A percentile compares a stretch with the other conserved stretches of the same genome.
These are phyloP conservation scores for Meteorus cinctellus DNA, from an alignment of 2,888 invertebrate species.

Conservation along the genomic window DNA sequence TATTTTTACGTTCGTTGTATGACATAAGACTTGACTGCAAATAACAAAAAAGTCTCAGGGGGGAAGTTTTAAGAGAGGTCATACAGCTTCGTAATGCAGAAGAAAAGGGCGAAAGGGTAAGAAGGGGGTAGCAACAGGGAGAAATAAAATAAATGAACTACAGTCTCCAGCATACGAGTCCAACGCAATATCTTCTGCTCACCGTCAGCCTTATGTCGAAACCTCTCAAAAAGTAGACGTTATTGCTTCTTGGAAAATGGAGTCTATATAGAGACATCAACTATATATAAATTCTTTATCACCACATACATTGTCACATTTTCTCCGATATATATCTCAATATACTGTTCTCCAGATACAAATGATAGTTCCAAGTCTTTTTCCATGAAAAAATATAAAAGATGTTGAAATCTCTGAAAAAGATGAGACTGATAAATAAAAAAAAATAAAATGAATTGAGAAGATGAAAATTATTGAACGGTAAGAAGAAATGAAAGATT, in stretches of 20 bases:
- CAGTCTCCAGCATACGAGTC: slow-evolving; percentile 28
- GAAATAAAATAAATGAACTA: slow-evolving; percentile 32
- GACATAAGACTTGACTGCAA: neutral
- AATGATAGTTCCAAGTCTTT: neutral
- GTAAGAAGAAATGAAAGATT: slow-evolving; percentile 23
- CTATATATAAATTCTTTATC: slow-evolving; percentile 25
- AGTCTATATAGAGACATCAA: slow-evolving; percentile 28
- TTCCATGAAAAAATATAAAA: neutral
- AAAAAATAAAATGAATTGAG: neutral
- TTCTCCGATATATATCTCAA: slow-evolving; percentile 1
- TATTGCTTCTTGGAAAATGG: slow-evolving; percentile 41
- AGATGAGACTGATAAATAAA: neutral
- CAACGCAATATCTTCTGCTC: slow-evolving; percentile 42
- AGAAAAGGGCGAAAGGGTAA: neutral
- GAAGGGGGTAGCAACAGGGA: neutral
- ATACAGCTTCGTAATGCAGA: neutral
- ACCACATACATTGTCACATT: slow-evolving; percentile 23
- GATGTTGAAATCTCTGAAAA: neutral
- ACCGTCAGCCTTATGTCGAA: slow-evolving; percentile 42
- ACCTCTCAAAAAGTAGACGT: slow-evolving; percentile 44
- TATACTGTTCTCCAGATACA: neutral
- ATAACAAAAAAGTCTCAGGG: slow-evolving; percentile 18
- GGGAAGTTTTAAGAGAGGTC: slow-evolving; percentile 14
- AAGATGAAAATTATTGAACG: slow-evolving; percentile 29
- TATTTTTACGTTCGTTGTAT: neutral